These are phyloP conservation scores for Sinohyriopsis cumingii DNA, from an alignment of 2,888 invertebrate species.

Conservation along the genomic window DNA sequence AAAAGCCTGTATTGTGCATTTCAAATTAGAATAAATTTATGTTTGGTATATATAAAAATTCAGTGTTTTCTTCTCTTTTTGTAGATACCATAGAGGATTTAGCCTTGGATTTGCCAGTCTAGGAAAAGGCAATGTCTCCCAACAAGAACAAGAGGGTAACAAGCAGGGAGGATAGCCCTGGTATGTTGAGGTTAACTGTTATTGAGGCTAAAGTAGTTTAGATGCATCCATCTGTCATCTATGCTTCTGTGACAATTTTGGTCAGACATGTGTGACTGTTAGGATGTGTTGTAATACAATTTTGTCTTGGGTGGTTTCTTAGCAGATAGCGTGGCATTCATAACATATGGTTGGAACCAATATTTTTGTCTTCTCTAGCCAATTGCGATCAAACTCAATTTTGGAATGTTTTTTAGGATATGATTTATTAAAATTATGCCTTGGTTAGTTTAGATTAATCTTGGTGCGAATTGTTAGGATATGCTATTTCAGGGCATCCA, in stretches of 20 bases:
- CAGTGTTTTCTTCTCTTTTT: not conserved
- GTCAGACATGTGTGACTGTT: not conserved
- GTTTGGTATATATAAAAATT: not conserved
- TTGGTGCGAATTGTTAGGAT: no score
- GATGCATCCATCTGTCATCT: constrained; percentile 1
- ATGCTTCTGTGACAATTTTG: no score
- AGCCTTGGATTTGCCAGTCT: not conserved
- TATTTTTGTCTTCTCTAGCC: no score
- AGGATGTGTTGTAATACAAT: not conserved
- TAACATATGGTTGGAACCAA: no score
- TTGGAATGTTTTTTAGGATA: no score
- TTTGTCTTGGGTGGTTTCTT: not conserved
- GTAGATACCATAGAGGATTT: no score
- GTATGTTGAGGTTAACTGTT: constrained; percentile 24
- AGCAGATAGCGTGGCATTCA: not conserved
- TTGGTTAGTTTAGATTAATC: no score
- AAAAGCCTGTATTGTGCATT: no score
- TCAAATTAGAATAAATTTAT: no score
- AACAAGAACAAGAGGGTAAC: constrained; percentile 37
- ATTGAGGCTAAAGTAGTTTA: constrained; percentile 18
- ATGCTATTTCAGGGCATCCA: no score
- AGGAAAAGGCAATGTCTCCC: constrained; percentile 33
- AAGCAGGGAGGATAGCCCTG: constrained; percentile 49
- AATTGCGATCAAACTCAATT: no score
- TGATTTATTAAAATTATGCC: no score